phyloP scores from a whole-genome alignment of 2,888 invertebrate genomes.

The Dexiosoma caninum region DNA sequence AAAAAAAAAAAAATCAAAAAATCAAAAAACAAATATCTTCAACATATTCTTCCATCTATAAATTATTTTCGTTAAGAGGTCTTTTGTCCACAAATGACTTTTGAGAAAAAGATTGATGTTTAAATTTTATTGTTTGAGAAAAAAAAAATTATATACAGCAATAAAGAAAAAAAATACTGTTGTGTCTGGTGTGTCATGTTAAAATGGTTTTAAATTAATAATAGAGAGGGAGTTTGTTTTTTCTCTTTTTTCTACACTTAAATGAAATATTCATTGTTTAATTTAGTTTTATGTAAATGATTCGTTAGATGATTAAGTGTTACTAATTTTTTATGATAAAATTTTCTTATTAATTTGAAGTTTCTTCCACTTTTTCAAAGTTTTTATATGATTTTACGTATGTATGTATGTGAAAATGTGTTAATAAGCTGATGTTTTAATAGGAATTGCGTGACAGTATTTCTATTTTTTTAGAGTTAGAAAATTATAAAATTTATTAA shows the following conservation, averaged over 20 bases:
- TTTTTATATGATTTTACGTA: slow-evolving; percentile 33
- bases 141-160: slow-evolving; percentile 5
- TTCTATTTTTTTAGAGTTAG: neutral
- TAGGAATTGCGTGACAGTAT: slow-evolving; percentile 53
- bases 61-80: slow-evolving; percentile 27
- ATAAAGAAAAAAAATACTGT: slow-evolving; percentile 11
- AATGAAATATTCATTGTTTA: slow-evolving; percentile 34
- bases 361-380: neutral
- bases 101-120: slow-evolving; percentile 51
- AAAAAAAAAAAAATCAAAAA: too few species aligned
- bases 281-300: slow-evolving; percentile 58
- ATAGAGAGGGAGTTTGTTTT: slow-evolving; percentile 37
- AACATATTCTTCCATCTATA: neutral
- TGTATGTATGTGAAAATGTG: slow-evolving; percentile 10
- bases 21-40: too few species aligned
- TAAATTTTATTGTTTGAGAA: slow-evolving; percentile 42
- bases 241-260: neutral
- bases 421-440: slow-evolving; percentile 42
- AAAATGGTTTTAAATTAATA: slow-evolving; percentile 42
- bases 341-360: slow-evolving; percentile 33
- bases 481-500: neutral
- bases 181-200: slow-evolving; percentile 32
- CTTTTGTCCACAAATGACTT: slow-evolving; percentile 33
- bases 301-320: slow-evolving; percentile 56
- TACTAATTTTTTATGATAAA: slow-evolving; percentile 55